Evolutionary conservation across 2,797 vertebrate genomes (phyloP).

Genomic region (Pteronotus mesoamericanus): DNA sequence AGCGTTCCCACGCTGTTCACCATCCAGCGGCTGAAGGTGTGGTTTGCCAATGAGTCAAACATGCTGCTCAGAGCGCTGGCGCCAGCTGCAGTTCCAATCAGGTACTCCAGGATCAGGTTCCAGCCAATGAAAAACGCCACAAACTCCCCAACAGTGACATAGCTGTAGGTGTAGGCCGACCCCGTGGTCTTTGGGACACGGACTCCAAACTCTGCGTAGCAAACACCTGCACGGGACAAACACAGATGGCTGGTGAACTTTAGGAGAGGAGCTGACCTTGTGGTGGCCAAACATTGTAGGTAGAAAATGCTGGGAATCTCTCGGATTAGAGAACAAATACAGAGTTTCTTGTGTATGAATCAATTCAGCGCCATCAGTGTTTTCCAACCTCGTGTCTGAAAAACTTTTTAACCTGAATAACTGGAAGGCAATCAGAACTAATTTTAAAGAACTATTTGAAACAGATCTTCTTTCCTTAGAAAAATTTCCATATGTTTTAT

Average conservation of each 20-base stretch:
- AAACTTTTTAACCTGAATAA: neutral
- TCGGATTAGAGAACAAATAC: neutral
- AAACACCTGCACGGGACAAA: constrained; percentile 87
- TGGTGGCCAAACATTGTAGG: neutral
- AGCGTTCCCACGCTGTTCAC: constrained; percentile 90
- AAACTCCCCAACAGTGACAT: constrained; percentile 96
- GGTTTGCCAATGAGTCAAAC: constrained; percentile 96
- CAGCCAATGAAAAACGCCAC: constrained; percentile 98
- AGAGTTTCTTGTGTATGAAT: neutral
- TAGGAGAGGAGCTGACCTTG: neutral
- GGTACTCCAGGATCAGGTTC: constrained; percentile 97
- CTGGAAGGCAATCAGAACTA: neutral
- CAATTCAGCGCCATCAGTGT: neutral
- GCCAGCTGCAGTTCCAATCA: constrained; percentile 95
- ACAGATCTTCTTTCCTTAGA: neutral
- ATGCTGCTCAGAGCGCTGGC: constrained; percentile 97
- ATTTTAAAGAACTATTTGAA: neutral
- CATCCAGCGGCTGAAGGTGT: constrained; percentile 95
- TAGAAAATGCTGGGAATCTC: neutral
- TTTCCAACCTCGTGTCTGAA: neutral
- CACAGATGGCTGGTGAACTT: accelerated
- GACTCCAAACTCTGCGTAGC: constrained; percentile 97
- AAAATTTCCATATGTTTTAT: neutral
- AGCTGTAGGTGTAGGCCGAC: constrained; percentile 98
- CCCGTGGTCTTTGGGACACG: constrained; percentile 96